phyloP scores from a whole-genome alignment of 1,140 invertebrate species.

The Drosophila arizonae region DNA sequence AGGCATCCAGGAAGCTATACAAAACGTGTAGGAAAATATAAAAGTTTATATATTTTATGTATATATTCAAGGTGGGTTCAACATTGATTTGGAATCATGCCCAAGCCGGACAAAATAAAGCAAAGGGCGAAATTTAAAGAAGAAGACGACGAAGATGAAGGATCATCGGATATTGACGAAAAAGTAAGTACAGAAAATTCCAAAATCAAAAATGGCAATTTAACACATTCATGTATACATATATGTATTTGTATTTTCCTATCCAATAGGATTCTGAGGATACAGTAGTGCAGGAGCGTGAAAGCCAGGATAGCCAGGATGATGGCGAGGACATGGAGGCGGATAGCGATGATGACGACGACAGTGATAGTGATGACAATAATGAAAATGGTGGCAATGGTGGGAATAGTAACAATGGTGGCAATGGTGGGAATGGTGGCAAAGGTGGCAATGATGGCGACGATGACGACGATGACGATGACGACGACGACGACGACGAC shows the following conservation, averaged over 20 bases:
- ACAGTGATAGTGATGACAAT: too few species aligned
- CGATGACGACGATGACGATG: not conserved
- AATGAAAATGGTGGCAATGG: not conserved
- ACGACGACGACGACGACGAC: not conserved
- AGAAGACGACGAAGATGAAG: slow-evolving; percentile 10
- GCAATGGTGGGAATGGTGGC: not conserved
- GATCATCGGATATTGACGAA: slow-evolving; percentile 15
- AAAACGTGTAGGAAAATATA: too few species aligned
- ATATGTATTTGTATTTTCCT: too few species aligned
- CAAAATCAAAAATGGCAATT: not conserved
- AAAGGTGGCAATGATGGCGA: not conserved
- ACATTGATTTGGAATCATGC: slow-evolving; percentile 11
- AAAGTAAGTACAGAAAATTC: not conserved
- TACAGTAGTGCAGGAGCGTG: not conserved
- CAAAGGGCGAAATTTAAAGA: slow-evolving; percentile 12
- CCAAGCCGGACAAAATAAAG: slow-evolving; percentile 19
- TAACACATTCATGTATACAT: too few species aligned
- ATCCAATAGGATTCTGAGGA: slow-evolving; percentile 9
- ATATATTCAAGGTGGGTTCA: not conserved
- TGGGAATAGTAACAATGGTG: not conserved
- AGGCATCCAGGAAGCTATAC: too few species aligned
- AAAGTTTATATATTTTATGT: too few species aligned
- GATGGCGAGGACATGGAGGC: not conserved
- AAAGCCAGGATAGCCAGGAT: not conserved
- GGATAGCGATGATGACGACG: slow-evolving; percentile 7